These are phyloP conservation scores for Syrphus vitripennis DNA, from an alignment of 2,888 invertebrate genomes.

Conservation along the genomic window DNA sequence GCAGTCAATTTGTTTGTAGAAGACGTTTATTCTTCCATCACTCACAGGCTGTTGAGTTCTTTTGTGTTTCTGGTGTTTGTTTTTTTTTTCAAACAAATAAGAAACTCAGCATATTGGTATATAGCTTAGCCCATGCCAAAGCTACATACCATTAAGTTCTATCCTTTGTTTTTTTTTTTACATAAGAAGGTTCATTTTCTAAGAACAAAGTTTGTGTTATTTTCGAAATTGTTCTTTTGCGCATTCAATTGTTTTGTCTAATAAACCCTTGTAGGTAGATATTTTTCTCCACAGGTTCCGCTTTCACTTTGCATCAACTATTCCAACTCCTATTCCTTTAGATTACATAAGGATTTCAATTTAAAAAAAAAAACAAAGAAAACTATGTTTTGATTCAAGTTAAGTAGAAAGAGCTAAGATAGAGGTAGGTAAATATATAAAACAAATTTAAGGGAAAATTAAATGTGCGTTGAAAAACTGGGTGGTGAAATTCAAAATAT, in stretches of 20 bases:
- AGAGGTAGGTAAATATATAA: too few species aligned
- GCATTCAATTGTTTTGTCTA: slow-evolving; percentile 10
- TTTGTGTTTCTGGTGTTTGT: slow-evolving; percentile 57
- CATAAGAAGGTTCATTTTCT: not conserved
- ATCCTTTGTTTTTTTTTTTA: too few species aligned
- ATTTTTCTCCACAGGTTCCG: not conserved
- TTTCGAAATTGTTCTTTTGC: not conserved
- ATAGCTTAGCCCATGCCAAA: not conserved
- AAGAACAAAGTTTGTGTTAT: not conserved
- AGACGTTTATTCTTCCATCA: slow-evolving; percentile 65
- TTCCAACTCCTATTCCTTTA: not conserved
- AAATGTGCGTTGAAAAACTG: not conserved
- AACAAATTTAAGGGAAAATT: not conserved
- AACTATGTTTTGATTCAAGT: not conserved
- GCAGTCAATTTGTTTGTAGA: slow-evolving; percentile 69
- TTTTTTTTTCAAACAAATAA: slow-evolving; percentile 25
- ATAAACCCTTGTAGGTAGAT: not conserved
- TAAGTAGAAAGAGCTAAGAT: too few species aligned
- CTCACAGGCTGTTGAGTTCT: slow-evolving; percentile 66
- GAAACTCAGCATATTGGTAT: not conserved
- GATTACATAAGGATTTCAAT: not conserved
- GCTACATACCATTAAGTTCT: not conserved
- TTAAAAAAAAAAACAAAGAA: not conserved
- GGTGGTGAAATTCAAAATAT: not conserved
- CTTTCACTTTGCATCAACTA: not conserved